Evolutionary conservation across 2,113 vertebrate species (phyloP).

Genomic region (Balaenoptera acutorostrata): DNA sequence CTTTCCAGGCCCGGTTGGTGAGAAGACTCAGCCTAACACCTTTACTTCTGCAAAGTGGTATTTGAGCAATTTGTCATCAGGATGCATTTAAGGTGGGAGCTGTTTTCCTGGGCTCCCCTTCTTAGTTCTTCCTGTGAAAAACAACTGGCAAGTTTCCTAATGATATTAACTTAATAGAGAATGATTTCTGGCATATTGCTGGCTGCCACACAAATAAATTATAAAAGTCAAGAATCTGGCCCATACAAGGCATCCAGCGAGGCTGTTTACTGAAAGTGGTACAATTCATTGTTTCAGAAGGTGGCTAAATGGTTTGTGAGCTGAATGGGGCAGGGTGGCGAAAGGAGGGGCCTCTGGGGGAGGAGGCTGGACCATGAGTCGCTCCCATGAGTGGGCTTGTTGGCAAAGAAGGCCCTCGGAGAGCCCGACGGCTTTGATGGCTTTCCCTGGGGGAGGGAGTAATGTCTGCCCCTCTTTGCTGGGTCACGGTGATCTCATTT

Average conservation of each 20-base stretch:
- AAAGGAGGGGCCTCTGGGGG: background rate
- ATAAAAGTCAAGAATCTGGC: conserved; percentile 2
- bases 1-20: background rate
- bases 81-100: background rate
- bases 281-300: background rate
- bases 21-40: background rate
- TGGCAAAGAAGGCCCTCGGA: background rate
- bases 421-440: background rate
- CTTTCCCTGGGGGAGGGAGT: background rate
- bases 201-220: background rate
- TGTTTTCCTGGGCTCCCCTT: background rate
- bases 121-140: background rate
- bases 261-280: background rate
- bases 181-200: background rate
- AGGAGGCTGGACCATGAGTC: background rate
- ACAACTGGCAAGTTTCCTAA: background rate
- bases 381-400: background rate
- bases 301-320: background rate
- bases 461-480: background rate
- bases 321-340: background rate
- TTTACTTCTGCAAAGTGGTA: background rate
- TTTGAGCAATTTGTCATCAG: background rate
- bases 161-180: background rate
- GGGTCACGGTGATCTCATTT: conserved; percentile 37
- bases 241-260: background rate